These are phyloP conservation scores for Motacilla tschutschensis DNA, from an alignment of 2,113 vertebrate species.

Conservation along the genomic window DNA sequence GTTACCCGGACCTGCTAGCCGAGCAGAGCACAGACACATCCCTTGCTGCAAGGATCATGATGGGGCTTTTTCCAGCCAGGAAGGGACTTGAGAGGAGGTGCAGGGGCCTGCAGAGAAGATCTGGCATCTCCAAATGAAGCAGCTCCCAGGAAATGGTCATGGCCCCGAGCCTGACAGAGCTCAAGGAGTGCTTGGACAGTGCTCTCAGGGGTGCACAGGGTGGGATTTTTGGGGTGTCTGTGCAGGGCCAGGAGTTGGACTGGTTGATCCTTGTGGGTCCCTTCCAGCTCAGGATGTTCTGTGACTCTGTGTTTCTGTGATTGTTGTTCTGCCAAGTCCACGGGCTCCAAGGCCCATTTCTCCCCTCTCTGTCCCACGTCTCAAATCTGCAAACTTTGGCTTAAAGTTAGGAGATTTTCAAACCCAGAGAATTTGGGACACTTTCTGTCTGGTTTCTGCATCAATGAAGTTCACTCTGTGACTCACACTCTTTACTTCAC, in stretches of 20 bases:
- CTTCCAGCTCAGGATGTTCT: background rate
- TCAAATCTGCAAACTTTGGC: background rate
- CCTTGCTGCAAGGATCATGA: background rate
- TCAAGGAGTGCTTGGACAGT: background rate
- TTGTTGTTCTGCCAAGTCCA: background rate
- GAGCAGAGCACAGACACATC: background rate
- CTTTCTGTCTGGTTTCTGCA: slow-evolving; percentile 44
- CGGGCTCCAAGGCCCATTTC: background rate
- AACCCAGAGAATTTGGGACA: slow-evolving; percentile 2
- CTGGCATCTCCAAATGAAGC: background rate
- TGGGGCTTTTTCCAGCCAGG: background rate
- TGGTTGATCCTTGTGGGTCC: background rate
- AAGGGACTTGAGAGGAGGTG: background rate
- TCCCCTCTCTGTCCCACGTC: background rate
- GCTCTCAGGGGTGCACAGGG: background rate
- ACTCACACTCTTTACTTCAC: slow-evolving; percentile 62
- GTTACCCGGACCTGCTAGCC: background rate
- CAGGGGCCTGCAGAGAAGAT: background rate
- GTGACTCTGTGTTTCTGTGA: background rate
- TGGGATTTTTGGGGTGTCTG: background rate
- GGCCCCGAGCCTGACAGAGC: background rate
- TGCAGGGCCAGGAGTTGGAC: background rate
- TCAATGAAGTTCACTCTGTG: slow-evolving; percentile 51
- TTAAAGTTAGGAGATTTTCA: slow-evolving; percentile 9
- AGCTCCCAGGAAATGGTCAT: background rate